These are phyloP conservation scores for Archivesica marissinica DNA, from an alignment of 1,140 invertebrate species.

Conservation along the genomic window DNA sequence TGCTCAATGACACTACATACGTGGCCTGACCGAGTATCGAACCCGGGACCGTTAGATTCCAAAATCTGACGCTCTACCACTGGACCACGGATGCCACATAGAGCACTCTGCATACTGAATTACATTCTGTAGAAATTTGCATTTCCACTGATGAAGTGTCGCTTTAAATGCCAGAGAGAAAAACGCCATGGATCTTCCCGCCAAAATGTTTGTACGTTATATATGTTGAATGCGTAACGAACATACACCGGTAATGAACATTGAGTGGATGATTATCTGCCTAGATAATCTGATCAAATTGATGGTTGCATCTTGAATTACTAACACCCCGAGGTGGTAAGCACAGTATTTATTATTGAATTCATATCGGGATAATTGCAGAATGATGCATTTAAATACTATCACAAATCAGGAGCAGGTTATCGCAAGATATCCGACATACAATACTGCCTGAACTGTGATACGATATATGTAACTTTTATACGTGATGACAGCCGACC, in stretches of 20 bases:
- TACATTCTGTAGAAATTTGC: too few relatives aligned
- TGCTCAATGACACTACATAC: too few relatives aligned
- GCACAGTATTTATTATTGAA: background rate
- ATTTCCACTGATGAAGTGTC: too few relatives aligned
- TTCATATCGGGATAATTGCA: background rate
- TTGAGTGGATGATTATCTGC: background rate
- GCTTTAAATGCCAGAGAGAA: too few relatives aligned
- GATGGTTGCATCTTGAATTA: background rate
- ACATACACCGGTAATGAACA: too few relatives aligned
- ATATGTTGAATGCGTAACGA: background rate
- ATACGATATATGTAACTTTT: background rate
- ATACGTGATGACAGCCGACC: slow-evolving; percentile 6
- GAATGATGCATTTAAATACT: slow-evolving; percentile 3
- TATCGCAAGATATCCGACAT: slow-evolving; percentile 18
- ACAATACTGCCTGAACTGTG: background rate
- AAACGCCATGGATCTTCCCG: too few relatives aligned
- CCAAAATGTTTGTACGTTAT: slow-evolving; percentile 29
- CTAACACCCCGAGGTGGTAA: slow-evolving; percentile 10
- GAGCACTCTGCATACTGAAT: too few relatives aligned
- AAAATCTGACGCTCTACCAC: too few relatives aligned
- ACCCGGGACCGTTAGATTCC: too few relatives aligned
- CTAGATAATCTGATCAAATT: background rate
- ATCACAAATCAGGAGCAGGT: slow-evolving; percentile 14
- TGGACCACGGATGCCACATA: too few relatives aligned
- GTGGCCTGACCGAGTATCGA: too few relatives aligned